Conservation (phyloP, 2,888 invertebrate genomes). For the Tribolium freemani region DNA sequence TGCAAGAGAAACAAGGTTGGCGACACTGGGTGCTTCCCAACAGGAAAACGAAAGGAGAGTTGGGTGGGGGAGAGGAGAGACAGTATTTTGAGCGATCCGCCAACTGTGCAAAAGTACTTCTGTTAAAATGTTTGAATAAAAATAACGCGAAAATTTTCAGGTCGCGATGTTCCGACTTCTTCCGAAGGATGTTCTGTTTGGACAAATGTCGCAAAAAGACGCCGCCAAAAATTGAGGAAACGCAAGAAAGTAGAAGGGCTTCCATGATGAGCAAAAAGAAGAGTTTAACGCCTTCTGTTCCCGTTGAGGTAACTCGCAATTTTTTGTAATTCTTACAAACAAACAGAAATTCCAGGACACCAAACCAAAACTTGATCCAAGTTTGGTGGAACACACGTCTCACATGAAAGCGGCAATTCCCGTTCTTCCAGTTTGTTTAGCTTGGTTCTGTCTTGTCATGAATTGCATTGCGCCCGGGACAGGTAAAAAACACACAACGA, state of each 20-base stretch:
- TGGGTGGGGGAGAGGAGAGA: slow-evolving; percentile 71
- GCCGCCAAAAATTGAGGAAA: slow-evolving; percentile 58
- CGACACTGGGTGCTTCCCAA: slow-evolving; percentile 64
- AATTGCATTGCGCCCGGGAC: slow-evolving; percentile 85
- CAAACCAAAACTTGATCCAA: slow-evolving; percentile 81
- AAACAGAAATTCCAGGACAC: slow-evolving; percentile 73
- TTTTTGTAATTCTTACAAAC: not conserved
- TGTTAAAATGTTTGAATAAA: not conserved
- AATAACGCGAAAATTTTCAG: slow-evolving; percentile 44
- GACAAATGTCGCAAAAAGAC: slow-evolving; percentile 53
- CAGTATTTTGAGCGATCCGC: slow-evolving; percentile 72
- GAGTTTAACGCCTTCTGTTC: slow-evolving; percentile 72
- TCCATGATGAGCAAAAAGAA: slow-evolving; percentile 78
- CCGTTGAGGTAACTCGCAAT: slow-evolving; percentile 50
- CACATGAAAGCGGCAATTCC: slow-evolving; percentile 94
- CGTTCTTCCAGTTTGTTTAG: slow-evolving; percentile 86
- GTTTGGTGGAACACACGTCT: slow-evolving; percentile 86
- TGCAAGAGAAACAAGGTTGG: slow-evolving; percentile 69
- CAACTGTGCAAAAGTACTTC: slow-evolving; percentile 62
- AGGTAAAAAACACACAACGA: slow-evolving; percentile 70
- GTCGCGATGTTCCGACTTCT: slow-evolving; percentile 56
- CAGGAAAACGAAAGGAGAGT: slow-evolving; percentile 63
- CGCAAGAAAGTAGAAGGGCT: slow-evolving; percentile 73
- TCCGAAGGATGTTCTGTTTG: slow-evolving; percentile 61
- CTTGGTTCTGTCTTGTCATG: slow-evolving; percentile 89